Conservation (phyloP, 2,113 vertebrate species). For the Isurus oxyrinchus region DNA sequence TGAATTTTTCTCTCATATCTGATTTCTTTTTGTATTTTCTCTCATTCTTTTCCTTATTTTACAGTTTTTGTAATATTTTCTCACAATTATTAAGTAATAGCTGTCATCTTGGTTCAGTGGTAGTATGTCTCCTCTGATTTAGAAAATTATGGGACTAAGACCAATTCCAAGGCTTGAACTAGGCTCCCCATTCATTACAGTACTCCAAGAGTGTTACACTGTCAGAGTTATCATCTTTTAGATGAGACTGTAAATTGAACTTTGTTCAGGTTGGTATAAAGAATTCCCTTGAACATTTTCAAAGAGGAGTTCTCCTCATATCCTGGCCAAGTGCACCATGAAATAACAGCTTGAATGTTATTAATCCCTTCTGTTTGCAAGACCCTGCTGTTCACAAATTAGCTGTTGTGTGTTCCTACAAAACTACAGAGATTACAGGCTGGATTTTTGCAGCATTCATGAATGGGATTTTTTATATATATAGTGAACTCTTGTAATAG, state of each 20-base stretch:
- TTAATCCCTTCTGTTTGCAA: not conserved
- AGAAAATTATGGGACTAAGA: not conserved
- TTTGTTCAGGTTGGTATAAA: not conserved
- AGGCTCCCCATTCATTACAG: not conserved
- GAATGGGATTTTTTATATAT: too few species aligned
- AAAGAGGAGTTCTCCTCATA: not conserved
- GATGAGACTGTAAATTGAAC: not conserved
- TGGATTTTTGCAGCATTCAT: too few species aligned
- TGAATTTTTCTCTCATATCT: not conserved
- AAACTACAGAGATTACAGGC: not conserved
- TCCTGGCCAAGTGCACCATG: not conserved
- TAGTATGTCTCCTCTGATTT: not conserved
- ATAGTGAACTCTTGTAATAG: too few species aligned
- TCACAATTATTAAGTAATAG: not conserved
- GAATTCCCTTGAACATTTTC: not conserved
- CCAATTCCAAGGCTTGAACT: not conserved
- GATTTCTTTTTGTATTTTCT: not conserved
- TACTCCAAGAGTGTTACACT: not conserved
- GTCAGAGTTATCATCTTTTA: not conserved
- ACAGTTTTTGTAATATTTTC: not conserved
- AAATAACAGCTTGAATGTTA: not conserved
- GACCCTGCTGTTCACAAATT: too few species aligned
- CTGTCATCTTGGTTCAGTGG: not conserved
- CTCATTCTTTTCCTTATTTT: not conserved
- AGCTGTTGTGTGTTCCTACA: not conserved